Percentiles rank a stretch among this genome's conserved stretches.
Conservation (phyloP, 2,797 vertebrate species). For the Bradypodion ventrale region DNA sequence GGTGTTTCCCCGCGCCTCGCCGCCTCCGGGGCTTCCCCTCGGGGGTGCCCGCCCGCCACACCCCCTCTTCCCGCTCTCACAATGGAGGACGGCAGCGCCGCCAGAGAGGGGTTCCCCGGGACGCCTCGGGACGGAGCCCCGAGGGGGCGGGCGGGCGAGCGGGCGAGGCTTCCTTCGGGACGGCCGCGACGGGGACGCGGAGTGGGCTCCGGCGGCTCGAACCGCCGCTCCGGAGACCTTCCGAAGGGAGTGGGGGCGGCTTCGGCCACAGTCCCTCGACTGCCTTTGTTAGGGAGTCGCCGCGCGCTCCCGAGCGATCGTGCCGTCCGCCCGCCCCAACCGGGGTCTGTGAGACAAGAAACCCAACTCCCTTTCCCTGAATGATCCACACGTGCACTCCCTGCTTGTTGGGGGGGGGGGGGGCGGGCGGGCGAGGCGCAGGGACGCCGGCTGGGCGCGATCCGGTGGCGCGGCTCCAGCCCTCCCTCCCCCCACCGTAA, state of each 20-base stretch:
- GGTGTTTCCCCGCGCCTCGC: no score
- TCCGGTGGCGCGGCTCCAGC: neutral
- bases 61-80: slow-evolving; percentile 9
- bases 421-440: neutral
- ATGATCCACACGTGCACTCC: neutral
- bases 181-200: neutral
- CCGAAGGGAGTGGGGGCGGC: no score
- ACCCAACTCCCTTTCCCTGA: neutral
- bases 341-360: neutral
- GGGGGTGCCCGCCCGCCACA: neutral
- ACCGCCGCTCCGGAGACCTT: neutral
- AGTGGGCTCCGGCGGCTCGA: neutral
- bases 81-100: slow-evolving; percentile 9
- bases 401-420: neutral
- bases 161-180: neutral
- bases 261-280: slow-evolving; percentile 3
- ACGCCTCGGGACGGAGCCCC: neutral
- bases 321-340: neutral
- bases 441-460: slow-evolving; percentile 8
- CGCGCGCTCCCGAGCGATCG: slow-evolving; percentile 14
- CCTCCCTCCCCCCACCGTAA: neutral
- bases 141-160: neutral
- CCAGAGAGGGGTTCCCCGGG: neutral
- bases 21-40: neutral
- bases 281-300: slow-evolving; percentile 35